Conservation (phyloP, 2,888 invertebrate species). For the Anoncus sp. region DNA sequence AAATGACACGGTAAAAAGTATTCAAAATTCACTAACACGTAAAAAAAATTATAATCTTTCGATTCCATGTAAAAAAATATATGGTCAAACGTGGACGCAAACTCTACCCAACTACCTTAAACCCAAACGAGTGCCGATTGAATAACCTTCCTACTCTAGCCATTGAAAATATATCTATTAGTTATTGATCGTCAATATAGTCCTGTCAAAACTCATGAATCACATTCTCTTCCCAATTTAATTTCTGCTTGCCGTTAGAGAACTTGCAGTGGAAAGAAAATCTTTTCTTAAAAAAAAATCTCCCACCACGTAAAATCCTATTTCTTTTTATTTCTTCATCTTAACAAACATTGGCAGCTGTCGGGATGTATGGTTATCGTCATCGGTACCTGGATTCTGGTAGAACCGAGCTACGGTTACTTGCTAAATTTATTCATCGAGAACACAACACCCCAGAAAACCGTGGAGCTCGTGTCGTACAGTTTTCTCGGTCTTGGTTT, state of each 20-base stretch:
- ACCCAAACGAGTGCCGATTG: too few species aligned
- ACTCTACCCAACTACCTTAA: too few species aligned
- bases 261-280: neutral
- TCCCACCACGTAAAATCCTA: neutral
- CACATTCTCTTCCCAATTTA: neutral
- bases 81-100: too few species aligned
- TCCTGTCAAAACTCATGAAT: neutral
- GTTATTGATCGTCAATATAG: too few species aligned
- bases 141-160: too few species aligned
- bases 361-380: slow-evolving; percentile 85
- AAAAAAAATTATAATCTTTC: too few species aligned
- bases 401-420: slow-evolving; percentile 84
- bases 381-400: slow-evolving; percentile 84
- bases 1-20: too few species aligned
- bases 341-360: slow-evolving; percentile 78
- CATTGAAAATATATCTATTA: too few species aligned
- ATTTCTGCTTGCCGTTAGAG: neutral
- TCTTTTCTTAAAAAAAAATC: neutral
- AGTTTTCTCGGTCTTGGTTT: slow-evolving; percentile 84
- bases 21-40: too few species aligned
- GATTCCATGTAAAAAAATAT: too few species aligned
- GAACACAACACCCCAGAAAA: slow-evolving; percentile 81
- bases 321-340: neutral
- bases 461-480: slow-evolving; percentile 84
- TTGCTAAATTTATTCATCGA: slow-evolving; percentile 84